A percentile compares a stretch with the other conserved stretches of the same genome.
Conservation (phyloP, 2,113 vertebrate genomes). For the Oceanites oceanicus region DNA sequence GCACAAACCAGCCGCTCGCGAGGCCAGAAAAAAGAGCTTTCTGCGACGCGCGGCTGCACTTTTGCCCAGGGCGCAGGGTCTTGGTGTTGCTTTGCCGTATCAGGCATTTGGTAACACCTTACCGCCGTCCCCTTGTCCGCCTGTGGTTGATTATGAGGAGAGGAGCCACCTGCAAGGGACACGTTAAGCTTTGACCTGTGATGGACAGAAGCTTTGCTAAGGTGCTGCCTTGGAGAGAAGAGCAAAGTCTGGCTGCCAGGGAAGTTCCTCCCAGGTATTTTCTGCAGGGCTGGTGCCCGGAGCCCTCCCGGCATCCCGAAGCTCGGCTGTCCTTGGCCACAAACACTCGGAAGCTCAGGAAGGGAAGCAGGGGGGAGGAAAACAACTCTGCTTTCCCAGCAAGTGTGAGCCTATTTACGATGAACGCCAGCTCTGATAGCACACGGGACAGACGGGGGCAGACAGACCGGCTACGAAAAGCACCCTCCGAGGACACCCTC, state of each 20-base stretch:
- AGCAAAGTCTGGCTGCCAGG: neutral
- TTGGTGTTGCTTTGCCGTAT: neutral
- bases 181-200: neutral
- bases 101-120: neutral
- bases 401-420: neutral
- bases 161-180: neutral
- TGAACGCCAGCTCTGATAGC: neutral
- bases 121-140: neutral
- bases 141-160: neutral
- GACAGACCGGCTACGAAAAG: fast-evolving
- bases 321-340: neutral
- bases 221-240: neutral
- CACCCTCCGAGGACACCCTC: neutral
- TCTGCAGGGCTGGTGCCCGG: neutral
- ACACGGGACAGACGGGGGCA: neutral
- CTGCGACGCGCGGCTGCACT: neutral
- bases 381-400: neutral
- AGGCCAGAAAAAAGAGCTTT: neutral
- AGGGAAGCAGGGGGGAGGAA: neutral
- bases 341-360: neutral
- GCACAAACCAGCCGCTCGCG: neutral
- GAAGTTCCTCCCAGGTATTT: neutral
- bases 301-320: neutral
- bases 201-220: neutral
- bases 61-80: neutral